Conservation (phyloP, 2,113 vertebrate species). For the Ondatra zibethicus region DNA sequence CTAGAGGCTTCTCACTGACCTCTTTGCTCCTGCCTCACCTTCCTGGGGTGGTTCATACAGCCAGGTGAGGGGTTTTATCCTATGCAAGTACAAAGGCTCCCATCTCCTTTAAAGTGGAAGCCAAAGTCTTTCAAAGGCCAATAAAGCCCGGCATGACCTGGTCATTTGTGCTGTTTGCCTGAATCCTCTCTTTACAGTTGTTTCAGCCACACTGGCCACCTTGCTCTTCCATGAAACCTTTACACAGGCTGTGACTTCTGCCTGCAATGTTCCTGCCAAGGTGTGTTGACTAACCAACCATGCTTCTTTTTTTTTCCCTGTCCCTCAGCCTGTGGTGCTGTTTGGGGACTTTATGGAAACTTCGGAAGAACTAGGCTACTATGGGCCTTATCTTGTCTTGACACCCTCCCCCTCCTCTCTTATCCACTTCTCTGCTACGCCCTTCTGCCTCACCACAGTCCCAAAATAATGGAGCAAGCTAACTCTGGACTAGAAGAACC, state of each 20-base stretch:
- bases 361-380: not conserved
- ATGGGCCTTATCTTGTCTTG: not conserved
- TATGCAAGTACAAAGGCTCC: not conserved
- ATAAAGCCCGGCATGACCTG: not conserved
- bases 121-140: not conserved
- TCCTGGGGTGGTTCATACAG: not conserved
- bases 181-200: not conserved
- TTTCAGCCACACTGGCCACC: not conserved
- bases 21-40: not conserved
- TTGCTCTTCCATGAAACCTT: not conserved
- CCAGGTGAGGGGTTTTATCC: not conserved
- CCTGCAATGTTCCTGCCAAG: not conserved
- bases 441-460: not conserved
- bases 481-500: not conserved
- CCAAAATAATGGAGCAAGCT: not conserved
- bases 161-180: not conserved
- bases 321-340: no score
- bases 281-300: not conserved
- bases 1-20: not conserved
- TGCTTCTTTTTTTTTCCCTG: not conserved
- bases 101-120: not conserved
- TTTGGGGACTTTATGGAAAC: not conserved
- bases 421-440: not conserved
- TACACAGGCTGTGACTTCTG: not conserved
- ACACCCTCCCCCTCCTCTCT: not conserved